phyloP scores from a whole-genome alignment of 2,797 vertebrate genomes.

The Eulemur rubriventer region DNA sequence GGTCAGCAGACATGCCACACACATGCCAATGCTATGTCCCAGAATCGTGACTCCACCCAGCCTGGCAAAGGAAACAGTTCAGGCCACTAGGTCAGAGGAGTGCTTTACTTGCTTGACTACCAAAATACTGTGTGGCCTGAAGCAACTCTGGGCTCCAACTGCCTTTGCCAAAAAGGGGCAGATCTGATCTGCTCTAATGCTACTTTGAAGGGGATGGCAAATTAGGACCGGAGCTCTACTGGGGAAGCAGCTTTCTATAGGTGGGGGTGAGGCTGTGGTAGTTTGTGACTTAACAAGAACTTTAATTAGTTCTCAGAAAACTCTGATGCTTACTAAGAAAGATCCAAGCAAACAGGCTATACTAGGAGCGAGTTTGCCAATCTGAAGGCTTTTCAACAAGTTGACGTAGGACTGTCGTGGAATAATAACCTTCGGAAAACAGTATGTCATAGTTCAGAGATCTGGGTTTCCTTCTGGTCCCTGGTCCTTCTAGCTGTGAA shows the following conservation, averaged over 20 bases:
- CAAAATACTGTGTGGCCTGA: not conserved
- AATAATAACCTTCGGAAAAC: not conserved
- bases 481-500: not conserved
- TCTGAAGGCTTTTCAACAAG: not conserved
- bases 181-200: not conserved
- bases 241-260: not conserved
- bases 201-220: not conserved
- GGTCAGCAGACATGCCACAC: not conserved
- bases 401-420: not conserved
- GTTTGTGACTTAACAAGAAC: not conserved
- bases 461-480: not conserved
- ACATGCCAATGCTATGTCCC: not conserved
- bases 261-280: not conserved
- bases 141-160: not conserved
- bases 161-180: not conserved
- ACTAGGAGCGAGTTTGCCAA: not conserved
- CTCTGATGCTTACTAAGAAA: not conserved
- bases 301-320: conserved; percentile 55
- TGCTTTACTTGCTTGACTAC: not conserved
- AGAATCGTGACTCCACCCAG: not conserved
- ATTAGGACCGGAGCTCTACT: not conserved
- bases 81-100: not conserved
- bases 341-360: not conserved
- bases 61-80: not conserved
- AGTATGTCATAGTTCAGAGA: not conserved